Evolutionary conservation across 2,888 invertebrate species (phyloP).

Genomic region (Eristalis tenax): DNA sequence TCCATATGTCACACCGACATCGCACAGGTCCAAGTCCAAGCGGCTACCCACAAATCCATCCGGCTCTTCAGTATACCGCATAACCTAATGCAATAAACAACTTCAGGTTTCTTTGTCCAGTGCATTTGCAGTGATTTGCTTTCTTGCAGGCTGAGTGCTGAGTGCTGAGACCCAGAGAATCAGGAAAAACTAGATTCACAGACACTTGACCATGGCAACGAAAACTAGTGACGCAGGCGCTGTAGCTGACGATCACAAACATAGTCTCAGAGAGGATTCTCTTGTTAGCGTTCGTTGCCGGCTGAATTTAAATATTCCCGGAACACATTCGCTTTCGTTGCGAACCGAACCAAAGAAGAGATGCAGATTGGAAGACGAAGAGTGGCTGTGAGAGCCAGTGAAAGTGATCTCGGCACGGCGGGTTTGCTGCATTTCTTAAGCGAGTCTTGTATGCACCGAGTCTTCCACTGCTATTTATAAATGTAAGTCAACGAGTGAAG

Average conservation of each 20-base stretch:
- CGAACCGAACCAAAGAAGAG: conserved; percentile 22
- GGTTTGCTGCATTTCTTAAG: background rate
- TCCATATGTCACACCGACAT: conserved; percentile 45
- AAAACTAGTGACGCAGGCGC: conserved; percentile 18
- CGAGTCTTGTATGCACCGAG: background rate
- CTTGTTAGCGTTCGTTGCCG: conserved; percentile 21
- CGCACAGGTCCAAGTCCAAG: background rate
- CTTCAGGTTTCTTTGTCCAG: conserved; percentile 60
- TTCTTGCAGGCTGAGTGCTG: conserved; percentile 31
- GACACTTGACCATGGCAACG: conserved; percentile 64
- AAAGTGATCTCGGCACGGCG: conserved; percentile 38
- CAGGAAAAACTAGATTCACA: conserved; percentile 67
- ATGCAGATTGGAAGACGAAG: conserved; percentile 21
- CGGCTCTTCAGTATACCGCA: conserved; percentile 61
- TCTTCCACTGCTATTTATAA: background rate
- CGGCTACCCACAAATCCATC: conserved; percentile 41
- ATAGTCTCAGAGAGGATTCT: background rate
- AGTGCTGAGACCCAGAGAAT: conserved; percentile 45
- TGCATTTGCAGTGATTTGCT: conserved; percentile 21
- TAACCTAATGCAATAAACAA: conserved; percentile 67
- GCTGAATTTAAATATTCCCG: conserved; percentile 48
- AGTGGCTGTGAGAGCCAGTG: conserved; percentile 36
- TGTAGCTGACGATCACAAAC: background rate
- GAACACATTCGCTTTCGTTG: conserved; percentile 65
- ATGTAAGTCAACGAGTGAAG: background rate